Evolutionary conservation across 2,797 vertebrate genomes (phyloP), one percentile per base, ranked within the genome.

Genomic region (Molossus alvarezi): DNA sequence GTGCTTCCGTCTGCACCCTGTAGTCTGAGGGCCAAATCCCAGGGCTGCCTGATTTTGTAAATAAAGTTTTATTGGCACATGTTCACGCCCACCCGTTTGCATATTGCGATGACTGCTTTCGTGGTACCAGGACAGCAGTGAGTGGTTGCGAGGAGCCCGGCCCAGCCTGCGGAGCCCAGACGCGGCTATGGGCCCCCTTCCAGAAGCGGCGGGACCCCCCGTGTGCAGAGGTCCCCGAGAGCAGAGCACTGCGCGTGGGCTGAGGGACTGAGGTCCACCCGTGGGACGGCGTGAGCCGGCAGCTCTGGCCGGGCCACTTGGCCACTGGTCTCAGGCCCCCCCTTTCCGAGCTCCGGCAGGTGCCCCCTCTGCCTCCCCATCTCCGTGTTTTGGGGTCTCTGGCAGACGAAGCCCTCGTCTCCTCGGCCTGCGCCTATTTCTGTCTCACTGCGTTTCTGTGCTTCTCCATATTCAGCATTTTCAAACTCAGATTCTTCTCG

Each of bases 381-480:
- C 67, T 51, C 71, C 5, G 0, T 29, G 62, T 58, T 89, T 90
- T 5, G 84, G 83, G 82, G 86, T 90, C 88, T 92, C 91, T 89
- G 79, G 92, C 73, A 41, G 55, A 79, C 86, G 48, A 45, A 69
- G 89, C 96, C 53, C 73, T 41, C 7, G 1, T 77, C 62, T 83
- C 94, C 13, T 94, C 94, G 33, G 85, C 67, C 10, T 6, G 45
- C 11, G 85, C 95, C 96, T 96, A 88, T 97, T 93, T 95, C 96
- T 75, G 94, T 96, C 92, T 3, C 5, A 1, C 21, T 83, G 94
- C 73, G 41, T 45, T 45, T 45, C 41, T 45, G 41, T 45, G 53
- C 95, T 95, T 95, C 95, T 71, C 93, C 90, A 93, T 96, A 69
- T 80, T 91, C 95, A 97, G 97, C 95, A 41, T 94, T 96, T 97